Percentiles rank a stretch among this genome's conserved stretches.
phyloP scores from a whole-genome alignment of 2,797 vertebrate species.

The Gallinago solitaria region DNA sequence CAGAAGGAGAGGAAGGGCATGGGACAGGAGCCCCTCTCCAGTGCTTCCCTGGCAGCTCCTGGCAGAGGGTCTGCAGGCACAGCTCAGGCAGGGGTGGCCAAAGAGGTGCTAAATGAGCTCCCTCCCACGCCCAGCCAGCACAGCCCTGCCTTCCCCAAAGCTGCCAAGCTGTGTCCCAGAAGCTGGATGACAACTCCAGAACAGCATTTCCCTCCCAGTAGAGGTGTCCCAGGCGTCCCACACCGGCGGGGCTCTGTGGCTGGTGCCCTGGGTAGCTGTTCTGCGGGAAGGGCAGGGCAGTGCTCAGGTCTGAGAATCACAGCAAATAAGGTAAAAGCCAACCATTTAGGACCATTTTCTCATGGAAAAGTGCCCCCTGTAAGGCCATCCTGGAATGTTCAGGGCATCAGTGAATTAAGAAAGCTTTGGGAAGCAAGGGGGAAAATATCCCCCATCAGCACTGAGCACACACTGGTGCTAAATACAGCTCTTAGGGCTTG shows the following conservation, averaged over 20 bases:
- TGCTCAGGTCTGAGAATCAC: neutral
- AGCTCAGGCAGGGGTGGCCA: neutral
- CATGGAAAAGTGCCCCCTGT: neutral
- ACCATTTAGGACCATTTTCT: neutral
- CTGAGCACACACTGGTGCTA: neutral
- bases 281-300: fast-evolving
- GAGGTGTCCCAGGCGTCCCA: fast-evolving
- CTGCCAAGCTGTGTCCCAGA: fast-evolving
- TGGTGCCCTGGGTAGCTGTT: fast-evolving
- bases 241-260: fast-evolving
- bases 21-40: neutral
- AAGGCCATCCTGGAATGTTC: neutral
- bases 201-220: neutral
- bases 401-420: neutral
- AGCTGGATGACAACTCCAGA: neutral
- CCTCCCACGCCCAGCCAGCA: fast-evolving
- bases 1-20: neutral
- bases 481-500: neutral
- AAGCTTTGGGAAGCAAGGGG: neutral
- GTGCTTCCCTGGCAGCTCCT: fast-evolving
- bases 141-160: fast-evolving
- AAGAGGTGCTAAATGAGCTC: fast-evolving
- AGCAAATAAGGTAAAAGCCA: neutral
- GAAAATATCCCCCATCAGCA: neutral
- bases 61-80: fast-evolving